A percentile compares a stretch with the other conserved stretches of the same genome.
Conservation (phyloP, 1,140 invertebrate species). For the Drosophila lini region DNA sequence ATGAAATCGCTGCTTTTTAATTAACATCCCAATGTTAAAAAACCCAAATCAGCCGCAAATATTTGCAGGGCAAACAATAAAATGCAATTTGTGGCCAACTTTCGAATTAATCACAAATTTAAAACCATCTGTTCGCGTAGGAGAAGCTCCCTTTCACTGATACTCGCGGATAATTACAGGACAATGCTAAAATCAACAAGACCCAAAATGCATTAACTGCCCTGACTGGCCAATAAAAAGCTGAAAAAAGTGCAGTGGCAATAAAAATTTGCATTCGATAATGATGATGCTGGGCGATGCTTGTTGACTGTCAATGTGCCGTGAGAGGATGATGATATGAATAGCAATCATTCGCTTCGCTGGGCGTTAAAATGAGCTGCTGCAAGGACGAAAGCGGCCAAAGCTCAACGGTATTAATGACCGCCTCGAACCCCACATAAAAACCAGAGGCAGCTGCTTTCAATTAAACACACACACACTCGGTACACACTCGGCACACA, state of each 20-base stretch:
- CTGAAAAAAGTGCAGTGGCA: conserved; percentile 23
- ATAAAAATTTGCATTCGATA: conserved; percentile 78
- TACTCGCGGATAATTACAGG: conserved; percentile 19
- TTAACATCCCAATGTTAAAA: conserved; percentile 45
- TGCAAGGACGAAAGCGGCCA: conserved; percentile 64
- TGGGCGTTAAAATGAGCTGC: conserved; percentile 69
- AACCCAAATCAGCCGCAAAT: conserved; percentile 33
- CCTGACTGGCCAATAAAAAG: not conserved
- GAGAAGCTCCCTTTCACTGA: conserved; percentile 6
- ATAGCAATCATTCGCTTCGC: conserved; percentile 79
- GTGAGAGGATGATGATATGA: conserved; percentile 51
- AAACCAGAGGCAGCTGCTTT: conserved; percentile 37
- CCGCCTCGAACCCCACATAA: conserved; percentile 23
- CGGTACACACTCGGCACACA: conserved; percentile 6
- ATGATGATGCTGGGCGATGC: conserved; percentile 59
- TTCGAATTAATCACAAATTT: conserved; percentile 1
- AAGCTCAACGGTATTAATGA: conserved; percentile 76
- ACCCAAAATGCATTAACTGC: conserved; percentile 37
- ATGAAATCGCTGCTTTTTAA: conserved; percentile 48
- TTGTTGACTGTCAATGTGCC: conserved; percentile 60
- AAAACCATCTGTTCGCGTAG: conserved; percentile 13
- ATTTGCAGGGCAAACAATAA: conserved; percentile 37
- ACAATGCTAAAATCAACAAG: conserved; percentile 40
- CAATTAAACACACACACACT: conserved; percentile 65
- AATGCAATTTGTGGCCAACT: conserved; percentile 32